Evolutionary conservation across 2,113 vertebrate species (phyloP), one percentile per base, ranked within the genome.

Genomic region (Mus spicilegus): DNA sequence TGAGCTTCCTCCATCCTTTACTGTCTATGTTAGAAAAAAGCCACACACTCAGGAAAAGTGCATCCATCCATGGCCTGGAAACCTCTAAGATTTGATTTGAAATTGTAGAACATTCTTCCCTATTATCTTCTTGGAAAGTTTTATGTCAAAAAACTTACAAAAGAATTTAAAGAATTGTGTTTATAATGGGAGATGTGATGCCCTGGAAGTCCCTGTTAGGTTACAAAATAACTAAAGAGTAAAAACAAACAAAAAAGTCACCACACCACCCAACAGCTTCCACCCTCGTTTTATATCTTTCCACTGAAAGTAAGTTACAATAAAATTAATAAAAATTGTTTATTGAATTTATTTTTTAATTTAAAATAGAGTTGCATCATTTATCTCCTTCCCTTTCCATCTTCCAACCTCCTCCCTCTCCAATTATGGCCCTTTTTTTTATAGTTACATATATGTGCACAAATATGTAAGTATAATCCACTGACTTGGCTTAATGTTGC

Each of bases 81-180:
- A 49, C 26, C 24, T 85, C 8, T 30, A 46, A 65, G 61, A 87
- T 89, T 88, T 87, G 19, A 88, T 28, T 90, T 87, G 13, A 92
- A 96, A 94, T 89, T 87, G 94, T 91, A 70, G n/a, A 89, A 69
- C 4, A 56, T 86, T 80, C 93, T 91, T 96, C 36, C 7, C 36
- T 67, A 89, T 87, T 76, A 65, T 80, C 33, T 16, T 82, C 9
- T 82, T 90, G 90, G 46, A 82, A 90, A 88, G 14, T 92, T 77
- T 78, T 65, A 75, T 17, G 11, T 84, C 24, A 33, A n/a, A 80
- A 85, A 96, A 39, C 58, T n/a, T 78, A 61, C 24, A 91, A 36
- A 36, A 42, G 12, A 91, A 84, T 92, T 84, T 65, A 85, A 28
- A 82, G 42, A 9, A 82, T 22, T 73, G 13, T 28, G 67, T 24